Conservation (phyloP, 2,797 vertebrate genomes). For the Peromyscus attwateri region DNA sequence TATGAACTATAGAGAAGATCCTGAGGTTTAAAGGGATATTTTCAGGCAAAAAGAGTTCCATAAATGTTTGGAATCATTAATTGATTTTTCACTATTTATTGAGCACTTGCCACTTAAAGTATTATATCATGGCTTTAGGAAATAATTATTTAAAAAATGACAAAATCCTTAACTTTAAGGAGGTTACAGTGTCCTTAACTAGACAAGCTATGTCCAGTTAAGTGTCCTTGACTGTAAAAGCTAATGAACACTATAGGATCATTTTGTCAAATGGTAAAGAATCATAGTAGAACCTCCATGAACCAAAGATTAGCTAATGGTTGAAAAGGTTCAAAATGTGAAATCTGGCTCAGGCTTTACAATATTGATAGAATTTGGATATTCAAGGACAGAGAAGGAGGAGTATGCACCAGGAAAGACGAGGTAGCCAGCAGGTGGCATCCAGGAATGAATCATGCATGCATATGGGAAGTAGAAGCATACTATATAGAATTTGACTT, state of each 20-base stretch:
- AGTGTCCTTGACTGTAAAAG: not conserved
- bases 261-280: constrained; percentile 10
- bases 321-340: not conserved
- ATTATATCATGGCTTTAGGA: constrained; percentile 2
- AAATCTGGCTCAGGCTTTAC: not conserved
- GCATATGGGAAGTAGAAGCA: too few species aligned
- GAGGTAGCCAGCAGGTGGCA: too few species aligned
- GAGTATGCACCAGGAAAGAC: not conserved
- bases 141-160: not conserved
- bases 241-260: not conserved
- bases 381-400: not conserved
- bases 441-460: too few species aligned
- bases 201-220: not conserved
- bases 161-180: constrained; percentile 2
- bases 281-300: not conserved
- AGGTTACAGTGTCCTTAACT: not conserved
- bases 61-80: constrained; percentile 9
- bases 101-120: not conserved
- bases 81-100: not conserved
- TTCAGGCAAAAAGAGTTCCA: constrained; percentile 41
- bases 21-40: not conserved
- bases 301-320: not conserved
- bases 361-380: not conserved
- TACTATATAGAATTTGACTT: not conserved
- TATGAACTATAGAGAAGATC: constrained; percentile 18